Base-by-base conservation (phyloP, 2,888 invertebrate genomes). In the Augochlorella aurata region DNA sequence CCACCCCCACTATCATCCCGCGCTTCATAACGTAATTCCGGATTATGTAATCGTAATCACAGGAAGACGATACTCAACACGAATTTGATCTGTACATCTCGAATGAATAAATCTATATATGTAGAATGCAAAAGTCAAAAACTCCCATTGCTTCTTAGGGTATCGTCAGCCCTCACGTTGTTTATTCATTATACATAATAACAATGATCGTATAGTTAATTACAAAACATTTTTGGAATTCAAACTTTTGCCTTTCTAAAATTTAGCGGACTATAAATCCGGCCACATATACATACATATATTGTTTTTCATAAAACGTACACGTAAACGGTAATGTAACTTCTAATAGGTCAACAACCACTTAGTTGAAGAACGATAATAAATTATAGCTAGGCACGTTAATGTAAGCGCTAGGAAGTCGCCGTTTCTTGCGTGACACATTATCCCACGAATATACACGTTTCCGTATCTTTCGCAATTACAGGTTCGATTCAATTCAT, bases 31-130 rank as follows among this genome's bases (percentile, higher is more conserved):
- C 49, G 49, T 65, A 70, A 76, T 76, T 81, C 69, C 24, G 50
- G 16, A 47, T 76, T 71, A 81, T 70, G 47, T 81, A 82, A 82
- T 71, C 74, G 24, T 61, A 74, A 77, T 74, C 70, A 14, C 21
- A 24, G 47, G 29, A 44, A 52, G 29, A 67, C 14, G 38, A 21
- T 29, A 16, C 52, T 58, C 54, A 49, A 58, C 52, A 49, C 18
- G 69, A 50, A 69, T 76, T 71, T 65, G 54, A 49, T 66, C n/a
- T 16, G 24, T 38, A 76, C 76, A 76, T 73, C 12, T 82, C 54
- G 21, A 14, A 29, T 7, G 21, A 8, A 9, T 2, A 18, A 9
- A 2, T 49, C 0, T 3, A 0, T 14, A 8, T 49, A 49, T 3
- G 18, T 29, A 16, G 1, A 38, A 18, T 10, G 9, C 16, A 38